Conservation (phyloP, 2,113 vertebrate species). For the Gymnogyps californianus region DNA sequence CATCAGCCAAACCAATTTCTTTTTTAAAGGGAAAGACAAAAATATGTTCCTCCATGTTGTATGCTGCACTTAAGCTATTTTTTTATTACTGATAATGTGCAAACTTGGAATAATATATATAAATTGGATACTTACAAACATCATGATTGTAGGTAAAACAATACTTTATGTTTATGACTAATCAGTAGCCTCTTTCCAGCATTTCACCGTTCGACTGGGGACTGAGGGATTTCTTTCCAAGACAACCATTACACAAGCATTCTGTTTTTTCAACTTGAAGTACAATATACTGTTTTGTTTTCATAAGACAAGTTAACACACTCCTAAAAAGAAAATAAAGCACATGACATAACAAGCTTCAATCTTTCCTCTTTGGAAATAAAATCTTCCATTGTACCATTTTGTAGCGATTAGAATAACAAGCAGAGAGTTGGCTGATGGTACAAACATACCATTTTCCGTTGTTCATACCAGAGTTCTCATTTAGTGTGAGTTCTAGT, state of each 20-base stretch:
- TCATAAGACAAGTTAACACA: neutral
- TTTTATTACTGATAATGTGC: neutral
- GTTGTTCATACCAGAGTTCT: neutral
- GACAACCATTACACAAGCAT: neutral
- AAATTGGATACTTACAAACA: neutral
- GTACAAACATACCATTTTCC: constrained; percentile 1
- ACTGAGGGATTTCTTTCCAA: constrained; percentile 1
- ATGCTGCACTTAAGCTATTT: neutral
- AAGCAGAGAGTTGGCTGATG: neutral
- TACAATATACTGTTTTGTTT: neutral
- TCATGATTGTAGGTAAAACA: neutral
- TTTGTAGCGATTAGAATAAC: constrained; percentile 8
- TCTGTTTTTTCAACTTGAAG: constrained; percentile 13
- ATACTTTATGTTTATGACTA: neutral
- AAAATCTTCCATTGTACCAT: neutral
- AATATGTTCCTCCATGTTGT: neutral
- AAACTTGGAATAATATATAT: neutral
- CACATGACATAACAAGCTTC: neutral
- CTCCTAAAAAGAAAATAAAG: constrained; percentile 33
- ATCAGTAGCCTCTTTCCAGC: neutral
- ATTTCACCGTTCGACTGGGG: neutral
- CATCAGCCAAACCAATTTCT: neutral
- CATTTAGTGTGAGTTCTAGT: neutral
- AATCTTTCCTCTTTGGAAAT: constrained; percentile 19
- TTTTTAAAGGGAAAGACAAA: neutral